A percentile compares a stretch with the other conserved stretches of the same genome.
Evolutionary conservation across 2,113 vertebrate genomes (phyloP).

Genomic region (Arothron firmamentum): DNA sequence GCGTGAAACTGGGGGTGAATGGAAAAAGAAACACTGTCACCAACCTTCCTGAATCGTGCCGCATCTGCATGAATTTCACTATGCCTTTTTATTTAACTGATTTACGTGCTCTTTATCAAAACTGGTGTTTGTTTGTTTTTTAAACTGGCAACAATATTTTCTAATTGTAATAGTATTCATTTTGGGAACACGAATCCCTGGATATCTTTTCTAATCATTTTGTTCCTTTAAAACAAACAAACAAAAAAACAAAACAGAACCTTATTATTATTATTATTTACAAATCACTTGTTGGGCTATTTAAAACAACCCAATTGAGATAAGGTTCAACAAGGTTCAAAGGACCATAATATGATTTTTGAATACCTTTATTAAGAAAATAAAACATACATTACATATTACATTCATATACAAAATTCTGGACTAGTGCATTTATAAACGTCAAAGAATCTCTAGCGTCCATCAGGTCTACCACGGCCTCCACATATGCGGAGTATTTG

Average conservation of each 20-base stretch:
- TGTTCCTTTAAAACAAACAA: too few species aligned
- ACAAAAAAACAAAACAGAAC: too few species aligned
- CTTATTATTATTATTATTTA: too few species aligned
- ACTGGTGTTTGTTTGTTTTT: too few species aligned
- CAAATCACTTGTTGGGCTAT: too few species aligned
- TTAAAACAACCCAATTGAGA: too few species aligned
- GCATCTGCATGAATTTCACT: too few species aligned
- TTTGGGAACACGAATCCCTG: too few species aligned
- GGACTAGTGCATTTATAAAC: conserved; percentile 49
- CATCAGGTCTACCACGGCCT: conserved; percentile 69
- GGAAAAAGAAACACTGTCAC: not conserved
- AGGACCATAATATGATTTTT: not conserved
- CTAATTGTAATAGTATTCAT: too few species aligned
- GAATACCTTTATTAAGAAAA: conserved; percentile 59
- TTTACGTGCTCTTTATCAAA: not conserved
- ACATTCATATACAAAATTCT: not conserved
- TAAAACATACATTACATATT: conserved; percentile 27
- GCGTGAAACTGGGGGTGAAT: conserved; percentile 55
- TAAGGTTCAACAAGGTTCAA: not conserved
- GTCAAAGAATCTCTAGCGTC: conserved; percentile 5
- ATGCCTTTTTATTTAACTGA: too few species aligned
- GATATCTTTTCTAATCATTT: too few species aligned
- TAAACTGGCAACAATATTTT: too few species aligned
- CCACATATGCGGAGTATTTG: conserved; percentile 59
- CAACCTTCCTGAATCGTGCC: not conserved